Conservation (phyloP, 1,140 invertebrate species). For the Choristoneura fumiferana region DNA sequence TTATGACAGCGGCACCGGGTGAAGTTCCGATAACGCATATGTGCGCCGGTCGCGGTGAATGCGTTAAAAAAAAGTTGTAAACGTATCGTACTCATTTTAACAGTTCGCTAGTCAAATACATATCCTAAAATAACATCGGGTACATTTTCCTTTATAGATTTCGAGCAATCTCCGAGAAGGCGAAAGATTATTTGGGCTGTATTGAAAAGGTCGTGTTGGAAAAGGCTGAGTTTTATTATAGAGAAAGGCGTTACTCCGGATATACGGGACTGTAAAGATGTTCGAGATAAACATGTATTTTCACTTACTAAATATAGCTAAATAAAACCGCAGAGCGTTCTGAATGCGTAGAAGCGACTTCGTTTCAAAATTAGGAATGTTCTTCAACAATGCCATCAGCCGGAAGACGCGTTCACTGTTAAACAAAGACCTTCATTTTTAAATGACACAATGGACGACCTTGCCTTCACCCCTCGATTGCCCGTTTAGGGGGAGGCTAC, state of each 20-base stretch:
- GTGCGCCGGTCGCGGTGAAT: too few species aligned
- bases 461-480: too few species aligned
- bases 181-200: slow-evolving; percentile 12
- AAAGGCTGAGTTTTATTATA: slow-evolving; percentile 1
- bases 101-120: neutral
- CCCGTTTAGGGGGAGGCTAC: too few species aligned
- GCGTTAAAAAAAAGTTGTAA: too few species aligned
- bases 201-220: neutral
- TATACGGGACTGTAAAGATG: neutral
- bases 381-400: too few species aligned
- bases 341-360: neutral
- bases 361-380: too few species aligned
- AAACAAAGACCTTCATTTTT: too few species aligned
- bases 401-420: too few species aligned
- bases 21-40: too few species aligned
- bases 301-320: slow-evolving; percentile 14
- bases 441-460: too few species aligned
- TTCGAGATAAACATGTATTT: slow-evolving; percentile 9
- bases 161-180: neutral
- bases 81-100: too few species aligned
- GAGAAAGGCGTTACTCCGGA: neutral
- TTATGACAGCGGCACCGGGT: too few species aligned
- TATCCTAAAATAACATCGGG: slow-evolving; percentile 5
- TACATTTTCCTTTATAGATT: slow-evolving; percentile 18
- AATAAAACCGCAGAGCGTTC: neutral